These are phyloP conservation scores for Drosophila antonietae DNA, from an alignment of 2,888 invertebrate species.

Conservation along the genomic window DNA sequence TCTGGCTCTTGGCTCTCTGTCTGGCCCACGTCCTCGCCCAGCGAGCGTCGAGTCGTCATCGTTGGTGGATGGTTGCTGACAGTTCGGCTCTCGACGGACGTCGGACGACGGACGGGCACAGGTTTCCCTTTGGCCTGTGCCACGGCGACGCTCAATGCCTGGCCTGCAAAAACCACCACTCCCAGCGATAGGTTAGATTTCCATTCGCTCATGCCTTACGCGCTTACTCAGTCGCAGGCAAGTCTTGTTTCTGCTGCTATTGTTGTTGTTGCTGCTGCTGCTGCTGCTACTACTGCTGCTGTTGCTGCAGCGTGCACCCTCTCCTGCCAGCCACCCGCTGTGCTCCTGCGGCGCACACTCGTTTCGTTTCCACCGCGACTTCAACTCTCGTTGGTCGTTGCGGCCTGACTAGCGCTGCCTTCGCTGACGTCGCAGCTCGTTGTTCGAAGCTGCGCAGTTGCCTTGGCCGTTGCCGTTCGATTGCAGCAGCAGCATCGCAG, in stretches of 20 bases:
- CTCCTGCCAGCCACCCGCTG: slow-evolving; percentile 33
- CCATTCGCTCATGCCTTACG: slow-evolving; percentile 50
- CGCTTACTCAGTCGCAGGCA: slow-evolving; percentile 17
- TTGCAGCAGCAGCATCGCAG: slow-evolving; percentile 69
- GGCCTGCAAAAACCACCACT: slow-evolving; percentile 63
- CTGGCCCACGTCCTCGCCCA: slow-evolving; percentile 30
- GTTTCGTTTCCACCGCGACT: slow-evolving; percentile 73
- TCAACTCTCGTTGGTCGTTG: slow-evolving; percentile 76
- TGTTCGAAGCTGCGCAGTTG: slow-evolving; percentile 57
- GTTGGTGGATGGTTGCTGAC: slow-evolving; percentile 72
- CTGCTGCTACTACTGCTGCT: background rate
- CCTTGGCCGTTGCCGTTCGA: slow-evolving; percentile 44
- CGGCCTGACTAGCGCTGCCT: slow-evolving; percentile 50
- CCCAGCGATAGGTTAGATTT: slow-evolving; percentile 76
- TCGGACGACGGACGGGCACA: slow-evolving; percentile 53
- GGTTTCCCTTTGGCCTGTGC: slow-evolving; percentile 51
- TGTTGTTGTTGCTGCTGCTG: background rate
- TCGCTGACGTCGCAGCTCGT: slow-evolving; percentile 38
- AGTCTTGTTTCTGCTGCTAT: slow-evolving; percentile 34
- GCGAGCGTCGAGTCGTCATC: slow-evolving; percentile 35
- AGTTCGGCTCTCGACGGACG: slow-evolving; percentile 70
- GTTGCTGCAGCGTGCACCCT: slow-evolving; percentile 19
- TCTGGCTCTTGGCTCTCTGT: slow-evolving; percentile 37
- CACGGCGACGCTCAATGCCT: slow-evolving; percentile 9
- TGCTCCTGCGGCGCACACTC: slow-evolving; percentile 73